Evolutionary conservation across 1,140 invertebrate genomes (phyloP).

Genomic region (Ostrea edulis): DNA sequence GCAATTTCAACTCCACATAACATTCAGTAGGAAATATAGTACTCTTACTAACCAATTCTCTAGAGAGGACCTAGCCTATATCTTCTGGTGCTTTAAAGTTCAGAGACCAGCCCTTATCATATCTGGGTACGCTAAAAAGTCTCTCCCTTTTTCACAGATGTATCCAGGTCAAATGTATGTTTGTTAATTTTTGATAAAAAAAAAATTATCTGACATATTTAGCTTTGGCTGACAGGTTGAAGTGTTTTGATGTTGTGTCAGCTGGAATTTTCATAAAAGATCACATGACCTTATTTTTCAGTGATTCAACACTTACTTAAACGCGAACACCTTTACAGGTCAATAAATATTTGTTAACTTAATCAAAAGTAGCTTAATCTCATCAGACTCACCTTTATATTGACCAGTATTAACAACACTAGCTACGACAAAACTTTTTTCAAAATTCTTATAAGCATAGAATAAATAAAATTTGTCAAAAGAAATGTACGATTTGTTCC

Average conservation of each 20-base stretch:
- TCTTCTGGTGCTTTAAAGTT: background rate
- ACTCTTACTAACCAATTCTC: background rate
- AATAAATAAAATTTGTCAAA: too few species aligned
- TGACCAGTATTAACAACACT: too few species aligned
- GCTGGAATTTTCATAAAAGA: background rate
- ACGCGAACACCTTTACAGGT: background rate
- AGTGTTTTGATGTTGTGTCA: slow-evolving; percentile 6
- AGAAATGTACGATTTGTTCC: too few species aligned
- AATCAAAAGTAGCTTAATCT: too few species aligned
- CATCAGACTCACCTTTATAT: too few species aligned
- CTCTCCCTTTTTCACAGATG: background rate
- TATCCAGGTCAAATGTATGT: background rate
- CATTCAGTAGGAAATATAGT: too few species aligned
- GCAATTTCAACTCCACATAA: background rate
- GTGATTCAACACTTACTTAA: slow-evolving; percentile 3
- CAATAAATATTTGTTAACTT: background rate
- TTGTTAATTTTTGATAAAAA: slow-evolving; percentile 27
- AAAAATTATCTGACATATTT: background rate
- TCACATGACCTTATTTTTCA: background rate
- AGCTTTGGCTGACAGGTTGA: background rate
- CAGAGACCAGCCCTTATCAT: slow-evolving; percentile 14
- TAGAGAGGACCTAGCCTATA: background rate
- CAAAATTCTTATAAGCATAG: too few species aligned
- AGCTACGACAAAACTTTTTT: too few species aligned
- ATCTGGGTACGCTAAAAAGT: background rate